Base-by-base conservation (phyloP, 2,113 vertebrate genomes). In the Morone chrysops region DNA sequence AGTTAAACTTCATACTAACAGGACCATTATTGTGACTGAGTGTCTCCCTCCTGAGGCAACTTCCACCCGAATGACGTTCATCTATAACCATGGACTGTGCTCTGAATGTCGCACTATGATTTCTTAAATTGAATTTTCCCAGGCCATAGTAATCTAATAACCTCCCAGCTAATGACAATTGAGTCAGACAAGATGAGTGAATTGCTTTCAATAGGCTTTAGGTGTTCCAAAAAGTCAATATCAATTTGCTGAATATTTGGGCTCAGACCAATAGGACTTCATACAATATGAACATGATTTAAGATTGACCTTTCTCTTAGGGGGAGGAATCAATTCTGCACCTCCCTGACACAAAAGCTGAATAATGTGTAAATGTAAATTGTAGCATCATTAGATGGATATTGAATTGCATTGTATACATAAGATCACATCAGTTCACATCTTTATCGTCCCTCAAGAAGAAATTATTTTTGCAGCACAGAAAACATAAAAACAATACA, bases 101-200 rank as follows among this genome's bases (percentile, higher is more conserved):
- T 63, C 54, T 60, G 51, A 85, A 71, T 74, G 78, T 81, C 45
- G 16, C 69, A 22, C 75, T 31, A 41, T 53, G 76, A 83, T 80
- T 88, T 84, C 59, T 54, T 11, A 88, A 84, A 92, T 81, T 83
- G 18, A 80, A 89, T 80, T 89, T 84, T 85, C 63, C 17, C 17
- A 45, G 47, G n/a, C 47, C 74, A 9, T 47, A 75, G 66, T 91
- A 73, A 80, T 90, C 79, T 67, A 90, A 87, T 87, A 84, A 80
- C 63, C 70, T 65, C 25, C 18, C 14, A 17, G 73, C 72, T 85
- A 86, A 91, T 81, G 65, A 77, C 70, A 78, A 67, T n/a, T 11
- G 80, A 81, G 56, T 75, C 51, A 62, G 22, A 68, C 47, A 61
- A 82, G 53, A 84, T 54, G 68, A 87, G 43, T 38, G 66, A 48